Percentiles rank a stretch among this genome's conserved stretches.
Evolutionary conservation across 2,888 invertebrate genomes (phyloP).

Genomic region (Sesia bembeciformis): DNA sequence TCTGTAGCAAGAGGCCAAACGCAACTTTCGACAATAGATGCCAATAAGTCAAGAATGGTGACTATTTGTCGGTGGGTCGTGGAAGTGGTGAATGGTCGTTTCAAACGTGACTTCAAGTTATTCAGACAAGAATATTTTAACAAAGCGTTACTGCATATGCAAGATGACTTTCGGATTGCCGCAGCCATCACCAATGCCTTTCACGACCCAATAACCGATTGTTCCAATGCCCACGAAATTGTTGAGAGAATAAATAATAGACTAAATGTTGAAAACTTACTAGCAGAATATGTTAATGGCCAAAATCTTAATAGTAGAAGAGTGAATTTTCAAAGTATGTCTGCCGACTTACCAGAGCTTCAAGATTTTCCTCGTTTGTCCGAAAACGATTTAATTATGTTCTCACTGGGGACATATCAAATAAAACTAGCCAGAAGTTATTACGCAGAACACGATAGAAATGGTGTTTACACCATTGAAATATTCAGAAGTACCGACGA

Average conservation of each 20-base stretch:
- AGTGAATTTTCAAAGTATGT: constrained; percentile 1
- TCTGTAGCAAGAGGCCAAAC: not conserved
- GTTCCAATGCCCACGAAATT: constrained; percentile 1
- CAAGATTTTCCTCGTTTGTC: constrained; percentile 6
- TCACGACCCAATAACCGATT: constrained; percentile 1
- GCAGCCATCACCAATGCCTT: constrained; percentile 4
- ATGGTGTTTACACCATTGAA: constrained; percentile 4
- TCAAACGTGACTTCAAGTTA: constrained; percentile 4
- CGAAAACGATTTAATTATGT: constrained; percentile 6
- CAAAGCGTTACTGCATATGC: constrained; percentile 2
- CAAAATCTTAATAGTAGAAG: constrained; percentile 7
- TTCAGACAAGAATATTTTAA: constrained; percentile 3
- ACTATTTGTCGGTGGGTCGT: constrained; percentile 2
- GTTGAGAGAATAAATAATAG: constrained; percentile 1
- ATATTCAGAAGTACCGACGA: not conserved
- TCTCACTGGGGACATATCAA: constrained; percentile 8
- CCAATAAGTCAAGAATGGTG: constrained; percentile 1
- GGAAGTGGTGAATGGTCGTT: constrained; percentile 3
- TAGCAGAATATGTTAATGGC: constrained; percentile 7
- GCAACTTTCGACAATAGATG: not conserved
- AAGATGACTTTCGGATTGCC: constrained; percentile 1
- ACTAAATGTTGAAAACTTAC: constrained; percentile 3
- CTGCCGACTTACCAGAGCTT: constrained; percentile 3
- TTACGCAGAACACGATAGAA: constrained; percentile 6
- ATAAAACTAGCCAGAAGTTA: constrained; percentile 6